Conservation (phyloP, 2,113 vertebrate genomes). For the Reinhardtius hippoglossoides region DNA sequence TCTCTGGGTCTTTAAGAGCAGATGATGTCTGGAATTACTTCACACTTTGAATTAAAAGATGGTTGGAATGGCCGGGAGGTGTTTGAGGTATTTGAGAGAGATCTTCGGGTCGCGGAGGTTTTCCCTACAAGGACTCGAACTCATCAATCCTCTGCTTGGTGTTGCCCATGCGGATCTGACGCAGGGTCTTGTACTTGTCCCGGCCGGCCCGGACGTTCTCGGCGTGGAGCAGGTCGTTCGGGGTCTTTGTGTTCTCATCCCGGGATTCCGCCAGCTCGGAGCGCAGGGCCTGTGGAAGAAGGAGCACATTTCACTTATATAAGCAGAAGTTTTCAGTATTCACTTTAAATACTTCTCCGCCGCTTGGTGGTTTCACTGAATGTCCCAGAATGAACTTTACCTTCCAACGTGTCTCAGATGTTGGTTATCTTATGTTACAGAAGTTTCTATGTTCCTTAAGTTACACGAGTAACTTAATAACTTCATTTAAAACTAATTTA, state of each 20-base stretch:
- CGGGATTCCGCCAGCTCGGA: slow-evolving; percentile 89
- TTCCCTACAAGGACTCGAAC: slow-evolving; percentile 93
- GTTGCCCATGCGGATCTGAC: slow-evolving; percentile 96
- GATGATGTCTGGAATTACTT: slow-evolving; percentile 18
- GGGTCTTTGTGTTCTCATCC: slow-evolving; percentile 88
- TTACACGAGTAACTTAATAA: too few species aligned
- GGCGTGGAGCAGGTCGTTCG: slow-evolving; percentile 90
- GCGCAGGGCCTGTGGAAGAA: slow-evolving; percentile 85
- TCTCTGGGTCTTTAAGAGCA: slow-evolving; percentile 18
- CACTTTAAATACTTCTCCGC: neutral
- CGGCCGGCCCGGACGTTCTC: slow-evolving; percentile 92
- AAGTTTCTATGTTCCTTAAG: too few species aligned
- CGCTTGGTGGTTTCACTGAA: too few species aligned
- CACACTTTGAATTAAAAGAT: slow-evolving; percentile 20
- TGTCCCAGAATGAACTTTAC: too few species aligned
- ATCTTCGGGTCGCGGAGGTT: slow-evolving; percentile 14
- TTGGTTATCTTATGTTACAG: too few species aligned
- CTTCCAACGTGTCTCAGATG: too few species aligned
- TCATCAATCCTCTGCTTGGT: slow-evolving; percentile 99
- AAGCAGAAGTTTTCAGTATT: neutral
- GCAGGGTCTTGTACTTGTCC: slow-evolving; percentile 98
- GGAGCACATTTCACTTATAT: neutral
- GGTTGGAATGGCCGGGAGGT: neutral
- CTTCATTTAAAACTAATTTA: too few species aligned
- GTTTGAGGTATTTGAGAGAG: slow-evolving; percentile 32